These are phyloP conservation scores for Falco naumanni DNA, from an alignment of 2,797 vertebrate species.

Conservation along the genomic window DNA sequence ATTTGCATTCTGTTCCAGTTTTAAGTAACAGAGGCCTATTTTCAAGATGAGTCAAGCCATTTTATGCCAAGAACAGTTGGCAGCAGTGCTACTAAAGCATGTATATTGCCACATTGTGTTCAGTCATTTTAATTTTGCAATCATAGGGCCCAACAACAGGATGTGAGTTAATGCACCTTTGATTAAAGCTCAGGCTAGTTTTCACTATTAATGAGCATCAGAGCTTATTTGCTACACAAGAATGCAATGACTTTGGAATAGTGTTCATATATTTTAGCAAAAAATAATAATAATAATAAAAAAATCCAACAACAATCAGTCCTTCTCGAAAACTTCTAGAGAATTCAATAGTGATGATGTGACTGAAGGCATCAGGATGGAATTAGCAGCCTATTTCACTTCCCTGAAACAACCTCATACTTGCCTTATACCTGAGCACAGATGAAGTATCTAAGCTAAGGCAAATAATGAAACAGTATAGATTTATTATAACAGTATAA, in stretches of 20 bases:
- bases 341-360: not conserved
- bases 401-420: not conserved
- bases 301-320: not conserved
- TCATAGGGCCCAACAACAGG: constrained; percentile 51
- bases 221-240: not conserved
- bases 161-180: constrained; percentile 61
- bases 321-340: not conserved
- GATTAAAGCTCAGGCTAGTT: constrained; percentile 31
- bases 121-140: constrained; percentile 57
- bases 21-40: constrained; percentile 47
- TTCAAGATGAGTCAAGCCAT: constrained; percentile 56
- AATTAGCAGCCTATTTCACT: not conserved
- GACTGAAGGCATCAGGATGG: not conserved
- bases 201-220: not conserved
- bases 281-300: not conserved
- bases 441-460: not conserved
- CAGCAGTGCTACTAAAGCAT: constrained; percentile 23
- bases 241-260: not conserved
- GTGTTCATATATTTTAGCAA: not conserved
- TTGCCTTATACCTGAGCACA: not conserved
- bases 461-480: not conserved
- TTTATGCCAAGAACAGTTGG: constrained; percentile 63
- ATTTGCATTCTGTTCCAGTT: constrained; percentile 34
- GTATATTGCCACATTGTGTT: constrained; percentile 49
- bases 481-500: not conserved